Base-by-base conservation (phyloP, 2,113 vertebrate species). In the Eurypyga helias region DNA sequence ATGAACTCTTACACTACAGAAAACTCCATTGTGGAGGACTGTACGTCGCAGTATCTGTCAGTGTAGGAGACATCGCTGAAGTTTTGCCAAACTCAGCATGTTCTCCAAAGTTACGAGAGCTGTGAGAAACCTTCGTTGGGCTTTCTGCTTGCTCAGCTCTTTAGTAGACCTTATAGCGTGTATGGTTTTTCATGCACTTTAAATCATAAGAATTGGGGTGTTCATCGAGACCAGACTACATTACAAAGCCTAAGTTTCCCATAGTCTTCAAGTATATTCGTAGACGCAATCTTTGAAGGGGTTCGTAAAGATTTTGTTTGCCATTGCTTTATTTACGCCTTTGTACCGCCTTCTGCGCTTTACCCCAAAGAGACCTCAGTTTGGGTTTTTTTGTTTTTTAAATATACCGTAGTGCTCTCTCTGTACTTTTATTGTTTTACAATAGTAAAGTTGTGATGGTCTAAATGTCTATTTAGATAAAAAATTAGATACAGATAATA, bases 61-160 rank as follows among this genome's bases (percentile, higher is more conserved):
- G 57, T 33, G 20, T 7, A 75, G 45, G 61, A 84, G 38, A 76
- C 14, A 16, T 18, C 0, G 1, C 65, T 67, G 34, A 17, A 24
- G 87, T 96, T 93, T 95, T 93, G 87, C 61, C 62, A 69, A 87
- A 96, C 94, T 96, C 91, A 94, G 82, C 75, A 87, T 45, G 45
- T 95, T 96, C 60, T 55, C 41, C 34, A 52, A 92, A 82, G 75
- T 83, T 89, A 91, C 4, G 0, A 90, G 86, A 81, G 29, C 91
- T 79, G 3, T 21, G 17, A 91, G 89, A 76, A 94, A 81, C 31
- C 57, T 66, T 54, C 51, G 15, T 13, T 71, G 46, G 48, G 61
- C 58, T 95, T 97, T 93, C 57, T 79, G 83, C 87, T 95, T 86
- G 72, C 86, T 93, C 84, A 97, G 91, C 38, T 38, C 65, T 93